Percentiles rank a stretch among this genome's conserved stretches.
phyloP scores from a whole-genome alignment of 2,888 invertebrate species.

The Lasioglossum lativentre region DNA sequence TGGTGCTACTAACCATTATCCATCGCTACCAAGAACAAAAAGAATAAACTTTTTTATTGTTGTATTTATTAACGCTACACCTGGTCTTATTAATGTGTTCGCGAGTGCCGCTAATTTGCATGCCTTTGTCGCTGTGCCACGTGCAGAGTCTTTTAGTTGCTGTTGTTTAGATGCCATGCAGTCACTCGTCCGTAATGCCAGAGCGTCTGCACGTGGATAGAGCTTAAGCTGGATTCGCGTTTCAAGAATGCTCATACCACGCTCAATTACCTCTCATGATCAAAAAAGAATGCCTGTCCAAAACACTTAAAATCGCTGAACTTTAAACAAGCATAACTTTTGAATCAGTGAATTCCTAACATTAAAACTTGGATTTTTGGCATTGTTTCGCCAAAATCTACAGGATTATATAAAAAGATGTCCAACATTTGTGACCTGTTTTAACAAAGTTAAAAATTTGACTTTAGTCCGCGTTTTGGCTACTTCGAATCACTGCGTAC shows the following conservation, averaged over 20 bases:
- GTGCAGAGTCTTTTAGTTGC: constrained; percentile 38
- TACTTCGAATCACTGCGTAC: too few species aligned
- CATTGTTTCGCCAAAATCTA: too few species aligned
- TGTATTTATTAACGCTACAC: constrained; percentile 48
- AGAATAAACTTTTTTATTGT: constrained; percentile 30
- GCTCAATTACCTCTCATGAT: background rate
- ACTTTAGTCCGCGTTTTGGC: too few species aligned
- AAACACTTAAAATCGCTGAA: too few species aligned
- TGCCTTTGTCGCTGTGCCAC: constrained; percentile 41
- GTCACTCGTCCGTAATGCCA: background rate
- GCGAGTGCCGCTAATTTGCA: constrained; percentile 56
- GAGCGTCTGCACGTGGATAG: constrained; percentile 52
- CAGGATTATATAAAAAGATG: too few species aligned
- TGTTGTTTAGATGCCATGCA: constrained; percentile 26
- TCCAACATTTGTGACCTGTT: too few species aligned
- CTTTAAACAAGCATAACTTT: too few species aligned
- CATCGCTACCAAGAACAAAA: constrained; percentile 20
- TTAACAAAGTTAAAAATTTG: too few species aligned
- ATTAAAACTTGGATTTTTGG: too few species aligned
- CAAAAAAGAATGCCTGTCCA: too few species aligned
- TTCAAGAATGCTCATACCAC: background rate
- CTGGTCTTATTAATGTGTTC: constrained; percentile 33
- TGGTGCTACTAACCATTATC: constrained; percentile 58
- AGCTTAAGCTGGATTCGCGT: constrained; percentile 11
- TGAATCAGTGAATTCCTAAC: too few species aligned